Evolutionary conservation across 2,888 invertebrate species (phyloP), one percentile per base, ranked within the genome.

Genomic region (Dorcus parallelipipedus): DNA sequence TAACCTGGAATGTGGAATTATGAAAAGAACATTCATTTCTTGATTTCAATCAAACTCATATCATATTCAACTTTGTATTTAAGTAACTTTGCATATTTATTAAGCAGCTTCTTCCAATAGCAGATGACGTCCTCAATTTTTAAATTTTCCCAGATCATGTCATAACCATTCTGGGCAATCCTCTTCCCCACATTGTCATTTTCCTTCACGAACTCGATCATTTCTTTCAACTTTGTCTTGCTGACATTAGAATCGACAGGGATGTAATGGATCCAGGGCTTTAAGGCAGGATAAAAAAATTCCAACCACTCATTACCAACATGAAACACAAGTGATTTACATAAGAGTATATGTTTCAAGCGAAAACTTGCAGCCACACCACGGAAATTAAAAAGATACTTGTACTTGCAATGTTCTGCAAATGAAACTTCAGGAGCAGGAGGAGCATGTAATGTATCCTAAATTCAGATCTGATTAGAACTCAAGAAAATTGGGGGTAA

Each of bases 361-460:
- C 97, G 85, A 73, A 98, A 98, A 76, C 96, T 97, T 8, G 97
- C 97, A 2, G 97, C 97, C 0, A 98, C 97, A 2, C 97, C 97
- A 64, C 97, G 86, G 74, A 94, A 97, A 81, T 98, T 98, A 74
- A 97, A 97, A 42, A 97, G 81, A 76, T 93, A 97, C 77, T 93
- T 95, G 78, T 89, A 97, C 76, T 87, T 86, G 78, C 97, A 98
- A 76, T 97, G 97, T 9, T 93, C 88, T 79, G 94, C 93, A 66
- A 98, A 87, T 0, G 90, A 84, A 0, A 95, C 89, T 80, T 97
- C 97, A 56, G 83, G 71, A 0, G 96, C 97, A 50, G 97, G 93
- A 23, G 88, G 83, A 9, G 84, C 86, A 71, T 90, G 83, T 8
- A 97, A 81, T 0, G 97, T 97, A 72, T 97, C 97, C 87, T 94